Evolutionary conservation across 2,797 vertebrate species (phyloP), one percentile per base, ranked within the genome.

Genomic region (Pampus argenteus): DNA sequence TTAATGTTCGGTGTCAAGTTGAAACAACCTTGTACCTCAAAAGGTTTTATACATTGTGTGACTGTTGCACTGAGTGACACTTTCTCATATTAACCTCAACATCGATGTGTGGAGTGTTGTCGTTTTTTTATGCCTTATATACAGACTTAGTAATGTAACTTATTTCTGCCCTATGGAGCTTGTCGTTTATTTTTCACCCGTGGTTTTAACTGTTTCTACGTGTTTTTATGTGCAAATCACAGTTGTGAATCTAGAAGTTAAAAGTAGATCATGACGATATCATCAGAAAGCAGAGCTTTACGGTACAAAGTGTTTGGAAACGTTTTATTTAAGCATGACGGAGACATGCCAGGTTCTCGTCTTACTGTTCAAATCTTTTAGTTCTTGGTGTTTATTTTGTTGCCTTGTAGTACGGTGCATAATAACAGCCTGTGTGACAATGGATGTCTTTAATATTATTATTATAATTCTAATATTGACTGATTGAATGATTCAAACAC

Each of bases 31-130:
- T 83, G 86, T 93, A 93, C 90, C 92, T 90, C 92, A 86, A 54
- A 68, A 74, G 83, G 77, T 78, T 84, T 91, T 82, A 57, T 85
- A 85, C 66, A 42, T 79, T 79, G 67, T 76, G 66, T 64, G 64
- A 72, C 44, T 84, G 82, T 85, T 93, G 93, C 93, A 94, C 93
- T 93, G 91, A 90, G 50, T 64, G 87, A 88, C 89, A 89, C 87
- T 86, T 93, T 88, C 70, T 89, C 60, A 69, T 89, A 59, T 79
- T 83, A 82, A 90, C 67, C 84, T 92, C 88, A 85, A 40, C 74
- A 56, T 88, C 81, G 54, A 82, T 61, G 77, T 87, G 70, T 83
- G 81, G 79, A 79, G 85, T 90, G 86, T 89, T 85, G 81, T 89
- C 85, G 81, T 88, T 89, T 88, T 91, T 92, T 73, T 92, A 89